A percentile compares a stretch with the other conserved stretches of the same genome.
Evolutionary conservation across 1,140 invertebrate species (phyloP).

Genomic region (Vanessa atalanta): DNA sequence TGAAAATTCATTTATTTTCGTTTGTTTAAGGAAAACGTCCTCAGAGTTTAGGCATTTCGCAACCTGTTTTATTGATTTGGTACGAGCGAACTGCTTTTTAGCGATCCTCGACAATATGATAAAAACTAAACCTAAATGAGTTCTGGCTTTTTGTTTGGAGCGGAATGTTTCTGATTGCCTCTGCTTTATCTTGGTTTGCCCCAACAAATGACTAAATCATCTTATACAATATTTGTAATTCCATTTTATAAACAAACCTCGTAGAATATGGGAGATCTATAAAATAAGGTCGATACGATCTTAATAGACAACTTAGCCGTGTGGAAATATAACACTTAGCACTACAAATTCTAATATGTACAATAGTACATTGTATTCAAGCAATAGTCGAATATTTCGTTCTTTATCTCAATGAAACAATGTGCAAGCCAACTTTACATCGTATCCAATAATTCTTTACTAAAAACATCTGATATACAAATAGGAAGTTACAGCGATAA

Average conservation of each 20-base stretch:
- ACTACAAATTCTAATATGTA: conserved; percentile 11
- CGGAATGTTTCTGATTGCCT: background rate
- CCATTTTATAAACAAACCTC: background rate
- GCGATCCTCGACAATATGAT: background rate
- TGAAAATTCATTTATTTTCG: conserved; percentile 80
- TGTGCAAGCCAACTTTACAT: conserved; percentile 1
- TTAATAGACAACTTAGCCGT: conserved; percentile 11
- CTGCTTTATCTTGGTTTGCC: background rate
- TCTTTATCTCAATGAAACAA: conserved; percentile 11
- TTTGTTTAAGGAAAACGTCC: conserved; percentile 76
- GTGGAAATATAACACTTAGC: conserved; percentile 19
- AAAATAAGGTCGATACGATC: conserved; percentile 14
- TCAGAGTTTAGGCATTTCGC: conserved; percentile 48
- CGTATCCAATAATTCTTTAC: conserved; percentile 12
- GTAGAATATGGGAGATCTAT: conserved; percentile 7
- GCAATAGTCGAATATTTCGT: conserved; percentile 14
- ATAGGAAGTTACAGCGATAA: background rate
- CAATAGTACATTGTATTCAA: conserved; percentile 19
- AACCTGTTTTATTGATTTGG: conserved; percentile 59
- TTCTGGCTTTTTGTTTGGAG: background rate
- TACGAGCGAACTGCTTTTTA: conserved; percentile 23
- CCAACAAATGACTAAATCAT: background rate
- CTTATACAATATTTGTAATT: background rate
- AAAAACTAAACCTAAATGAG: conserved; percentile 15
- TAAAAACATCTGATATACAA: conserved; percentile 6